Base-by-base conservation (phyloP, 2,113 vertebrate species). In the Cyanocitta stelleri region DNA sequence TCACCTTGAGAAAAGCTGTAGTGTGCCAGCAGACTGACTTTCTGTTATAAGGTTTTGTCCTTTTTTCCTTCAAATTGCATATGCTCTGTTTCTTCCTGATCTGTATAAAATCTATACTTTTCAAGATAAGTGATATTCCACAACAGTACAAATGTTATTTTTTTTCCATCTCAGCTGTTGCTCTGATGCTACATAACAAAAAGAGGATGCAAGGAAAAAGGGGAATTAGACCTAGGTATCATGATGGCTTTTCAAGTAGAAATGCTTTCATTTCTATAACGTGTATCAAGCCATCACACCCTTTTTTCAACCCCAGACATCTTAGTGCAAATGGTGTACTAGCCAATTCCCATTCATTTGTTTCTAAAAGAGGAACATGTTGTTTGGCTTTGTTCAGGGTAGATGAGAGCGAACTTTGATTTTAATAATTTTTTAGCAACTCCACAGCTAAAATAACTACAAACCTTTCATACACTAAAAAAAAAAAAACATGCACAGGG, bases 361-460 rank as follows among this genome's bases (percentile, higher is more conserved):
- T 87, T 93, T 84, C 89, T 87, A 87, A 88, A 84, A 46, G 63
- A 69, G 29, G 32, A 96, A 68, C 51, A 64, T 33, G 24, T 80
- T 93, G 35, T 89, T 90, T 94, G 76, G 32, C 68, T 89, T 75
- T 56, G 33, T 75, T 91, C 77, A 55, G 43, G 16, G 41, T 75
- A 89, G 73, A 93, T 64, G 32, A 68, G 74, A 93, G 37, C 41
- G 83, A 93, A 86, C 90, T 96, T 95, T 83, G 29, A 89, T 93
- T 92, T 96, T 93, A 90, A 93, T 90, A 90, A 93, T 92, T 93
- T 95, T 96, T 96, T 94, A 97, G 89, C 89, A 94, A 62, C 78
- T 95, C 78, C 11, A 26, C 7, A 4, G 85, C 91, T 96, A 86
- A 96, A 96, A 97, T 95, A 94, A 85, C 84, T 76, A 85, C 80